Evolutionary conservation across 2,888 invertebrate genomes (phyloP).

Genomic region (Odontocerum albicorne): DNA sequence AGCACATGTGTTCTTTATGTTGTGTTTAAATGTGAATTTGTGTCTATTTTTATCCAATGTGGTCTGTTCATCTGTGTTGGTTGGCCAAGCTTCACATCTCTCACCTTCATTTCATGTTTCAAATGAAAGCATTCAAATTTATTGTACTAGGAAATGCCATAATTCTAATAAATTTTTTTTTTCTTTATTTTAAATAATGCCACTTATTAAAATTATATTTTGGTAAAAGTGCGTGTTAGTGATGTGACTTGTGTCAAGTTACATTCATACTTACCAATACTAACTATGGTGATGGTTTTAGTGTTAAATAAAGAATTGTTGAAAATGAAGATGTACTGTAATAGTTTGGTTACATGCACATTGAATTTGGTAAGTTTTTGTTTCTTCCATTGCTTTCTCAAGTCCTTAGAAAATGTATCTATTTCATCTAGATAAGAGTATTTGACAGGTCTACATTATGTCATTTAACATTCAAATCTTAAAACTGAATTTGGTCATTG

Average conservation of each 20-base stretch:
- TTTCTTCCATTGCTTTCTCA: too few species aligned
- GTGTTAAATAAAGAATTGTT: constrained; percentile 12
- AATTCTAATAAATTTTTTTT: too few species aligned
- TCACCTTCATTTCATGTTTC: constrained; percentile 7
- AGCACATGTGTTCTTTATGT: constrained; percentile 20
- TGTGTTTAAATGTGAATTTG: constrained; percentile 23
- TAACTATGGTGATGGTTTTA: constrained; percentile 4
- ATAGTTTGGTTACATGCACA: constrained; percentile 22
- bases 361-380: constrained; percentile 24
- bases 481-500: too few species aligned
- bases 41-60: constrained; percentile 31
- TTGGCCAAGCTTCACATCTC: constrained; percentile 6
- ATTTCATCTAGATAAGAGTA: too few species aligned
- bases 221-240: too few species aligned
- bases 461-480: too few species aligned
- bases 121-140: neutral
- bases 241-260: constrained; percentile 3
- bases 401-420: too few species aligned
- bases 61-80: constrained; percentile 8
- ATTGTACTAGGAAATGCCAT: too few species aligned
- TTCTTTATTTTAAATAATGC: too few species aligned
- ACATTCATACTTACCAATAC: too few species aligned
- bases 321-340: constrained; percentile 33
- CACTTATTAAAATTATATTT: too few species aligned
- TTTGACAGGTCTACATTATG: too few species aligned